Conservation (phyloP, 2,888 invertebrate genomes). For the Agapostemon virescens region DNA sequence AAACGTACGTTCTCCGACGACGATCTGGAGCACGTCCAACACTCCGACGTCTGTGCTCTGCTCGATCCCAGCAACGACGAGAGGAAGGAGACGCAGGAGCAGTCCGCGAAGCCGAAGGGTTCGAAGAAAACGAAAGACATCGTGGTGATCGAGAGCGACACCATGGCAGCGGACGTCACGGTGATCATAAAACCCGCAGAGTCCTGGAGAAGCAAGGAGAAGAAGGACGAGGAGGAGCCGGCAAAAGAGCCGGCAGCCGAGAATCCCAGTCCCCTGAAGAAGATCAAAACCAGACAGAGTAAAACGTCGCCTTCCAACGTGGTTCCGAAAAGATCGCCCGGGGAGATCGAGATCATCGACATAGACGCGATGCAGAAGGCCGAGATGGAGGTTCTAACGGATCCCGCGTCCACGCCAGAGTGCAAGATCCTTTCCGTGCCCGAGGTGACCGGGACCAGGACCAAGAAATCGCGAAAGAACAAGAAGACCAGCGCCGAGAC, state of each 20-base stretch:
- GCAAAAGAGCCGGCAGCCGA: constrained; percentile 43
- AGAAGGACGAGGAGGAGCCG: constrained; percentile 62
- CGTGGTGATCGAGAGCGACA: constrained; percentile 68
- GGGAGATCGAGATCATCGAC: constrained; percentile 73
- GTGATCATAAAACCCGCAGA: constrained; percentile 68
- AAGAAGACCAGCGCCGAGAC: constrained; percentile 58
- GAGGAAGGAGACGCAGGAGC: constrained; percentile 48
- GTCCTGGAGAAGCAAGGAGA: constrained; percentile 64
- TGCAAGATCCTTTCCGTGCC: constrained; percentile 69
- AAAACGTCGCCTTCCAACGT: constrained; percentile 34
- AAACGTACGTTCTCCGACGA: constrained; percentile 73
- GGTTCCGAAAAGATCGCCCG: constrained; percentile 40
- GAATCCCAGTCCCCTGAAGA: constrained; percentile 46
- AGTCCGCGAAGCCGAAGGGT: constrained; percentile 40
- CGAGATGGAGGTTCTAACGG: constrained; percentile 63
- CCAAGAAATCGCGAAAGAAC: constrained; percentile 67
- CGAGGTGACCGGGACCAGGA: constrained; percentile 52
- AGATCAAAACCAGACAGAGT: constrained; percentile 23
- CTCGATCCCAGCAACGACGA: neutral
- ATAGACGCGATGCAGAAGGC: constrained; percentile 75
- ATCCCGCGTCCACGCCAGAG: constrained; percentile 58
- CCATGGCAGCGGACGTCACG: constrained; percentile 65
- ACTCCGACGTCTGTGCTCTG: constrained; percentile 66
- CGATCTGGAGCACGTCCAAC: constrained; percentile 75
- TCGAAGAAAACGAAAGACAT: constrained; percentile 68